Percentiles rank a stretch among this genome's conserved stretches.
Evolutionary conservation across 2,113 vertebrate species (phyloP).

Genomic region (Paradoxurus hermaphroditus): DNA sequence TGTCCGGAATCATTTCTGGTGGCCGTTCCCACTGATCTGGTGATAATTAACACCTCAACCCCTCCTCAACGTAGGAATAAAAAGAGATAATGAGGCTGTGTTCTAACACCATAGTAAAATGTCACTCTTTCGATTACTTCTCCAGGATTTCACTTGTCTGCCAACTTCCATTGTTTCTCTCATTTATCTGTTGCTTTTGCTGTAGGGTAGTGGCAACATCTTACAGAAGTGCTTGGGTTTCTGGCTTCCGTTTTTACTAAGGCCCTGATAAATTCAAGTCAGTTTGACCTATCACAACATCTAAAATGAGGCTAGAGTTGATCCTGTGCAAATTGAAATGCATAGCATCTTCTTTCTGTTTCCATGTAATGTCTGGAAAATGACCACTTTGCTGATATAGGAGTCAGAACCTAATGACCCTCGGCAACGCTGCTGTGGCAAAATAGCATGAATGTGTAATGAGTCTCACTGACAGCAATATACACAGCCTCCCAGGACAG

Average conservation of each 20-base stretch:
- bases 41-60: not conserved
- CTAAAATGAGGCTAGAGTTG: not conserved
- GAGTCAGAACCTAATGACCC: not conserved
- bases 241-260: not conserved
- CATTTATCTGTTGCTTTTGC: constrained; percentile 69
- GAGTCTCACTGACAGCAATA: not conserved
- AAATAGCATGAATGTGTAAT: not conserved
- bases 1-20: not conserved
- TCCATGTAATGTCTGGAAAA: not conserved
- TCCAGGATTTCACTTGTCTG: constrained; percentile 75
- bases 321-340: not conserved
- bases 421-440: not conserved
- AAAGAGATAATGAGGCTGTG: constrained; percentile 78
- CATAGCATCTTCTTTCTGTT: not conserved
- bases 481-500: not conserved
- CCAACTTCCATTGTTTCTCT: constrained; percentile 72
- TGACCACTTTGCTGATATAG: not conserved
- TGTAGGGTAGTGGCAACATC: not conserved
- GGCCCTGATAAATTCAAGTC: not conserved
- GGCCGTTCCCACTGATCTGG: not conserved
- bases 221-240: not conserved
- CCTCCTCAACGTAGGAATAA: constrained; percentile 58
- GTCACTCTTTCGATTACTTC: constrained; percentile 78
- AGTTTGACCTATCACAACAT: not conserved
- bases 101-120: constrained; percentile 67